phyloP scores from a whole-genome alignment of 92 coral and sea anemone species.

The Actinernus sp. region DNA sequence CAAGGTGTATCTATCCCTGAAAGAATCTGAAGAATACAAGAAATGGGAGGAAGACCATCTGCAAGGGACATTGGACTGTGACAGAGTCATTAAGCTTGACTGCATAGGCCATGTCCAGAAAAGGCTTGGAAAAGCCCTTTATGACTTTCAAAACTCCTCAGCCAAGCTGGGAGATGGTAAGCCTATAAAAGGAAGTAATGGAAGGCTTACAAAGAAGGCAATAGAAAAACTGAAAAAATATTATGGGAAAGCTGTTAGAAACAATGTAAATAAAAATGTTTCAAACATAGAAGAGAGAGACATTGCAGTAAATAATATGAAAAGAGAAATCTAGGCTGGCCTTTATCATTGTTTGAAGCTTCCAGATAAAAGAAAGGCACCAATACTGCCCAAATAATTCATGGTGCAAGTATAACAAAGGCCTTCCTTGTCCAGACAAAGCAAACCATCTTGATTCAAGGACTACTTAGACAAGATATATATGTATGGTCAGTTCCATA shows the following conservation, averaged over 20 bases:
- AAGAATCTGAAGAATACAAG: conserved; percentile 9
- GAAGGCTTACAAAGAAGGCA: no score
- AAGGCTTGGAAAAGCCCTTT: conserved; percentile 49
- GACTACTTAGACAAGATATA: no score
- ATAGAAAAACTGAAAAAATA: conserved; percentile 48
- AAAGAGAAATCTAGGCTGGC: conserved; percentile 24
- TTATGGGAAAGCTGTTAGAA: conserved; percentile 48
- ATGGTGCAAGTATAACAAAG: conserved; percentile 36
- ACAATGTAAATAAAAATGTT: conserved; percentile 27
- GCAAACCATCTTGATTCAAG: conserved; percentile 32
- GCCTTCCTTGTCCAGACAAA: conserved; percentile 24
- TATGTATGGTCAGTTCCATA: no score
- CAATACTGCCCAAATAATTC: conserved; percentile 34
- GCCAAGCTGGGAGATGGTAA: conserved; percentile 46
- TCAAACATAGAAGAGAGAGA: conserved; percentile 7
- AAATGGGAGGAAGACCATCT: conserved; percentile 40
- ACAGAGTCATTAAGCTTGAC: conserved; percentile 40
- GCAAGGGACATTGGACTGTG: conserved; percentile 21
- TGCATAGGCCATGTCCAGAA: conserved; percentile 55
- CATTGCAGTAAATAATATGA: conserved; percentile 13
- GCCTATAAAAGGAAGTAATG: conserved; percentile 24
- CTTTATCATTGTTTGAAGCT: no score
- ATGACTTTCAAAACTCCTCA: conserved; percentile 37
- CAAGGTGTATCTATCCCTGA: conserved; percentile 18
- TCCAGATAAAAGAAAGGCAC: conserved; percentile 18